Evolutionary conservation across 2,888 invertebrate genomes (phyloP).

Genomic region (Sarcophaga caerulescens): DNA sequence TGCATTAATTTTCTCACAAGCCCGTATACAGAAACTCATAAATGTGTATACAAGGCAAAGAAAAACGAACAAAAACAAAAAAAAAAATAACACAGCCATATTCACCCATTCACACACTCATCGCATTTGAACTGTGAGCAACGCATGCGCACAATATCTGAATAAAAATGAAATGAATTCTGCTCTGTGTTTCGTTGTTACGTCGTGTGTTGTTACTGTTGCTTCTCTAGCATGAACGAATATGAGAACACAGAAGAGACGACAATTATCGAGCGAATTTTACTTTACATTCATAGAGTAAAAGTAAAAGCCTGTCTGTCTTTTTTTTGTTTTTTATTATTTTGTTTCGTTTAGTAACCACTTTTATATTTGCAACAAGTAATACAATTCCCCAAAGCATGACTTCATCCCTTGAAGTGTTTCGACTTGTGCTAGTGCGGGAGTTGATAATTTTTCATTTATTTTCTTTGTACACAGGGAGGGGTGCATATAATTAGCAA

Average conservation of each 20-base stretch:
- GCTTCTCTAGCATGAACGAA: not conserved
- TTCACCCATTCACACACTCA: conserved; percentile 7
- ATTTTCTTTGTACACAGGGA: not conserved
- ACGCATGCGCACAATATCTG: conserved; percentile 72
- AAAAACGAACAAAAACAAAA: not conserved
- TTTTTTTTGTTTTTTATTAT: conserved; percentile 37
- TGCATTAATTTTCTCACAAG: conserved; percentile 47
- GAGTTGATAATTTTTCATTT: not conserved
- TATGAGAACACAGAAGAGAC: conserved; percentile 10
- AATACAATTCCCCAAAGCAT: conserved; percentile 16
- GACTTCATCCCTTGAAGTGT: not conserved
- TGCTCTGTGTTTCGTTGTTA: too few relatives aligned
- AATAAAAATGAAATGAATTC: not conserved
- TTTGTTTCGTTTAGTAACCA: not conserved
- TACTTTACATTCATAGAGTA: not conserved
- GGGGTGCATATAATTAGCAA: conserved; percentile 24
- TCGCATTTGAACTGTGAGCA: conserved; percentile 11
- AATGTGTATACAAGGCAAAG: not conserved
- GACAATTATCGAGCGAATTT: not conserved
- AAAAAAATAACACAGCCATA: not conserved
- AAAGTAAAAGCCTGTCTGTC: not conserved
- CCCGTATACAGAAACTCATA: conserved; percentile 5
- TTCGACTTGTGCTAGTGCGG: not conserved
- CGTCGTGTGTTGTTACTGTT: not conserved
- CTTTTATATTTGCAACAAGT: conserved; percentile 52